Percentiles rank a stretch among this genome's conserved stretches.
Conservation (phyloP, 2,113 vertebrate genomes). For the Rhadina sibilatrix region DNA sequence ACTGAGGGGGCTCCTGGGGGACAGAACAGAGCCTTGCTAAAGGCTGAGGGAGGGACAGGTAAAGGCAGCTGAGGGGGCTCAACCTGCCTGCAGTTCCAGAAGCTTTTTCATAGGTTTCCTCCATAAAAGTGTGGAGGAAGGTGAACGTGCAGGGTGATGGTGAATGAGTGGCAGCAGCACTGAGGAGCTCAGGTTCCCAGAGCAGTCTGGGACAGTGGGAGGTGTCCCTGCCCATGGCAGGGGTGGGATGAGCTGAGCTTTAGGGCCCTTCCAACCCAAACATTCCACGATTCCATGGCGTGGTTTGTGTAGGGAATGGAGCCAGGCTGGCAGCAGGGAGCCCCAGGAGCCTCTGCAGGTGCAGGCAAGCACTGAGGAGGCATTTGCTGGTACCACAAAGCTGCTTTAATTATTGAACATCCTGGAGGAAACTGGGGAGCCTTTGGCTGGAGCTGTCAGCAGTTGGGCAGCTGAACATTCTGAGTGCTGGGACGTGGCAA, state of each 20-base stretch:
- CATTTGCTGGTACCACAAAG: background rate
- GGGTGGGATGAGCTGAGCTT: background rate
- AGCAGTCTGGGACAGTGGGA: background rate
- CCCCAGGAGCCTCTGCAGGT: background rate
- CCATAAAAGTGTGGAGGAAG: background rate
- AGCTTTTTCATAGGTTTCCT: background rate
- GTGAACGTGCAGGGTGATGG: background rate
- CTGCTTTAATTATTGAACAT: background rate
- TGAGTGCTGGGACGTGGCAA: accelerated
- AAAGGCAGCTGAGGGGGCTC: background rate
- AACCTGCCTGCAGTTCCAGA: background rate
- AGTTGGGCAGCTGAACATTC: background rate
- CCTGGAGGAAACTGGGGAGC: accelerated
- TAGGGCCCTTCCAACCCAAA: background rate
- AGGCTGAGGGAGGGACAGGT: background rate
- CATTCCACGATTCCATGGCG: accelerated
- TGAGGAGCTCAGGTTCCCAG: background rate
- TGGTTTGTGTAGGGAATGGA: accelerated
- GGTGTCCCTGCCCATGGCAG: background rate
- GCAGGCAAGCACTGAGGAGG: background rate
- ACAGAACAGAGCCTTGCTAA: background rate
- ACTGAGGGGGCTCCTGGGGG: background rate
- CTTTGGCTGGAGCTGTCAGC: background rate
- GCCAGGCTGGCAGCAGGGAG: background rate
- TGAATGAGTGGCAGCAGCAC: background rate